These are phyloP conservation scores for Dryomyza anilis DNA, from an alignment of 2,888 invertebrate species.

Conservation along the genomic window DNA sequence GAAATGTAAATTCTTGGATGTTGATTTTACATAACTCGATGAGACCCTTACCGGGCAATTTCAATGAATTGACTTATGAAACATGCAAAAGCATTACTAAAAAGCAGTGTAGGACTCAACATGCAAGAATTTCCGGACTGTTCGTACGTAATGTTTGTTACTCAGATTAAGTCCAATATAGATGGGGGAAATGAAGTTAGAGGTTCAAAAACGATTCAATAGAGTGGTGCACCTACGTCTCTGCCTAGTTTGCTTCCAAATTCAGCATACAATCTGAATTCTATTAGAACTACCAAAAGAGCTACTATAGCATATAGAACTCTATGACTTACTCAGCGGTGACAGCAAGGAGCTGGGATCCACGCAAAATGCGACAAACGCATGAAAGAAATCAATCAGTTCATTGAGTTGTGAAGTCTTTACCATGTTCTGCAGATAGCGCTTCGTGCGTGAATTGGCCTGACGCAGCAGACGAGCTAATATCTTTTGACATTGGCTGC, in stretches of 20 bases:
- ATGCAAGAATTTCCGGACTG: conserved; percentile 8
- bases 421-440: conserved; percentile 74
- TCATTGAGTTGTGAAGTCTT: conserved; percentile 78
- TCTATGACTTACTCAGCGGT: conserved; percentile 77
- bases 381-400: conserved; percentile 91
- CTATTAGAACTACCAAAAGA: neutral
- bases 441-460: conserved; percentile 64
- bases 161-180: conserved; percentile 4
- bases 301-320: neutral
- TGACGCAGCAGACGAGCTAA: conserved; percentile 77
- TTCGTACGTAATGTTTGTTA: neutral
- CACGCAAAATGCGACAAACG: conserved; percentile 93
- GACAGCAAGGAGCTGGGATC: conserved; percentile 86
- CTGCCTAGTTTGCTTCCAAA: neutral
- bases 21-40: neutral
- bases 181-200: neutral
- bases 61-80: neutral
- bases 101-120: neutral
- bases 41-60: neutral
- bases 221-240: conserved; percentile 6
- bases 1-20: too few species aligned
- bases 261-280: neutral
- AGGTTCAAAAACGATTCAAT: neutral
- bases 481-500: conserved; percentile 83
- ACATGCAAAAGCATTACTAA: conserved; percentile 4